These are phyloP conservation scores for Troglohyphantes excavatus DNA, from an alignment of 2,888 invertebrate species.

Conservation along the genomic window DNA sequence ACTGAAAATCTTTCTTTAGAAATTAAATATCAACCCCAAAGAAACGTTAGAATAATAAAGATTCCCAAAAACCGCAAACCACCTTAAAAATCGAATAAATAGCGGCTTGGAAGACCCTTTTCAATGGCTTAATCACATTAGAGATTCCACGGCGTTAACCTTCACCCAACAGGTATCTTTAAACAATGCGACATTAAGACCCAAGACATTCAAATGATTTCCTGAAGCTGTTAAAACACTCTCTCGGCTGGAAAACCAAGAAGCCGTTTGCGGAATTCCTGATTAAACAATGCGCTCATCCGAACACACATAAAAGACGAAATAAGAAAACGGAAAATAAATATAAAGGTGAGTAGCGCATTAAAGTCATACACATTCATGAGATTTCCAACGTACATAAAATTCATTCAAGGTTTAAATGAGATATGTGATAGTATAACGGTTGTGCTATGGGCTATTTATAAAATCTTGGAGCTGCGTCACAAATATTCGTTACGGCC, in stretches of 20 bases:
- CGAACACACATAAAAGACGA: constrained; percentile 4
- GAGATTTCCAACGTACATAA: constrained; percentile 1
- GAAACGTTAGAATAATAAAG: too few relatives aligned
- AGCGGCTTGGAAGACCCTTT: neutral
- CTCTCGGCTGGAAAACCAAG: constrained; percentile 7
- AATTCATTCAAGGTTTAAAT: constrained; percentile 25
- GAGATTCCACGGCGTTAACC: neutral
- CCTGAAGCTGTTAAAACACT: constrained; percentile 31
- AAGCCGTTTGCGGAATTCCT: constrained; percentile 14
- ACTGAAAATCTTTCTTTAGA: too few relatives aligned
- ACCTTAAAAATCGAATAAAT: too few relatives aligned
- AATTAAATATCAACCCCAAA: too few relatives aligned
- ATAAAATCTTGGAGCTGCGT: neutral
- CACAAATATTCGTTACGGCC: too few relatives aligned
- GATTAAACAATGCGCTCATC: constrained; percentile 43
- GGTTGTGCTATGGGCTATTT: neutral
- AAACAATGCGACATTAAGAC: constrained; percentile 39
- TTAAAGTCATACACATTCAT: neutral
- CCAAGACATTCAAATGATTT: constrained; percentile 40
- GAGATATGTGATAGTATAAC: neutral
- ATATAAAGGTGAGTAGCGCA: constrained; percentile 18
- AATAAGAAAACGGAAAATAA: constrained; percentile 15
- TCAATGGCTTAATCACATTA: neutral
- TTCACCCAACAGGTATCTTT: neutral
- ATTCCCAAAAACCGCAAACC: too few relatives aligned